These are phyloP conservation scores for Cryptoleucopteryx plumbea DNA, from an alignment of 2,113 vertebrate species.

Conservation along the genomic window DNA sequence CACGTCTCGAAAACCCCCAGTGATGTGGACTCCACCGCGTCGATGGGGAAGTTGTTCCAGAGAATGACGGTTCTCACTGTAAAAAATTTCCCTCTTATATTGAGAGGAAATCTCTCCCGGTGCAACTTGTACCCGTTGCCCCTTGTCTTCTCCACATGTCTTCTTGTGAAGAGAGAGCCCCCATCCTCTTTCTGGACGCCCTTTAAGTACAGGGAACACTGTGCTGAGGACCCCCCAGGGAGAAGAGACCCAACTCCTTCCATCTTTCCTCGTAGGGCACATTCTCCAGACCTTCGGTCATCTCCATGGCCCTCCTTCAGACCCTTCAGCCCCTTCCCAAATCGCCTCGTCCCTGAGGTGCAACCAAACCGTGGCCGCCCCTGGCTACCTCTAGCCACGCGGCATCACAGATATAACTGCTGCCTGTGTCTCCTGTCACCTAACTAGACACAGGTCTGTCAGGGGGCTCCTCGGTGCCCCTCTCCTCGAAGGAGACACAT, in stretches of 20 bases:
- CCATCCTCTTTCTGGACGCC: neutral
- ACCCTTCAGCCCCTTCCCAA: neutral
- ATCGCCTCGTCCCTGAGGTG: neutral
- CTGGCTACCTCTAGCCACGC: neutral
- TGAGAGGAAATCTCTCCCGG: neutral
- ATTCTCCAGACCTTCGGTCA: neutral
- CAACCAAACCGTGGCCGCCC: rapidly evolving
- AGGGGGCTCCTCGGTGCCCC: neutral
- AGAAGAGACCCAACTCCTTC: neutral
- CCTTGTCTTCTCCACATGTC: neutral
- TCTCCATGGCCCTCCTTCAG: neutral
- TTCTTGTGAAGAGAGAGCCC: too few species aligned
- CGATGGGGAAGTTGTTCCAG: neutral
- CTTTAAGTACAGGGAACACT: neutral
- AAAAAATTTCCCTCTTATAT: neutral
- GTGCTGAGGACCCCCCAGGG: too few species aligned
- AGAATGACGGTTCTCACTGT: neutral
- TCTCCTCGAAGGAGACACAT: neutral
- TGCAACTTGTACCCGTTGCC: neutral
- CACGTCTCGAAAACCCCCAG: neutral
- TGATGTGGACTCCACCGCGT: rapidly evolving
- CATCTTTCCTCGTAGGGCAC: rapidly evolving
- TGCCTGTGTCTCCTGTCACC: neutral
- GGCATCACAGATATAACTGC: neutral
- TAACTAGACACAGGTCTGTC: neutral